Evolutionary conservation across 2,113 vertebrate species (phyloP).

Genomic region (Trogon melanurus): DNA sequence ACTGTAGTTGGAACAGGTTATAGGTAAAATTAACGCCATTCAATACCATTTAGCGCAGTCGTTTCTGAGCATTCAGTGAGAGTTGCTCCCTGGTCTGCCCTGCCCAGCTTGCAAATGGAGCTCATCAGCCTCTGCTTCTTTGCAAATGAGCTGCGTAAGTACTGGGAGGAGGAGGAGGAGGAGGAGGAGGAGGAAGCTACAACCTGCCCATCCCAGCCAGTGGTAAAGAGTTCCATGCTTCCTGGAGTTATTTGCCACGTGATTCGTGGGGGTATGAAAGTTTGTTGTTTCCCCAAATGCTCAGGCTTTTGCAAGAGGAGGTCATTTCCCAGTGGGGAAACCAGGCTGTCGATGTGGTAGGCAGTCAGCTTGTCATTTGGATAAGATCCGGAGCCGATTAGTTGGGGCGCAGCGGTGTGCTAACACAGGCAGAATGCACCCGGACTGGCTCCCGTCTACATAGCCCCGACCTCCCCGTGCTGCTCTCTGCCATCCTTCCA

Average conservation of each 20-base stretch:
- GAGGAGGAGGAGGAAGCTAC: neutral
- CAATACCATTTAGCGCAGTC: neutral
- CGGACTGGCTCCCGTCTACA: neutral
- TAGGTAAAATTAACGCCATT: neutral
- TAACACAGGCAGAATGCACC: conserved; percentile 34
- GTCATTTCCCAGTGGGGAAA: neutral
- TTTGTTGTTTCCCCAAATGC: neutral
- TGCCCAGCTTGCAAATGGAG: conserved; percentile 22
- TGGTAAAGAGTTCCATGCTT: neutral
- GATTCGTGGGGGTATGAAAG: neutral
- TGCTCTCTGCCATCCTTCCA: fast-evolving
- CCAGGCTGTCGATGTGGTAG: neutral
- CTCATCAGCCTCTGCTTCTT: conserved; percentile 27
- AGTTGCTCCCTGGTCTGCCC: neutral
- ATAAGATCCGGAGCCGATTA: neutral
- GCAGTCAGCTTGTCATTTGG: neutral
- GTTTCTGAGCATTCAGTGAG: neutral
- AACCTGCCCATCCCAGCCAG: neutral
- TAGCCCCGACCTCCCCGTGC: neutral
- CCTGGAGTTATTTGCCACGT: neutral
- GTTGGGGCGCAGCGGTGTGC: neutral
- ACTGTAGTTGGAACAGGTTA: neutral
- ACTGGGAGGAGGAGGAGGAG: neutral
- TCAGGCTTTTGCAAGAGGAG: neutral
- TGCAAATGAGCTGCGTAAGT: neutral